Percentiles rank a stretch among this genome's conserved stretches.
phyloP scores from a whole-genome alignment of 2,797 vertebrate species.

The Margarornis squamiger region DNA sequence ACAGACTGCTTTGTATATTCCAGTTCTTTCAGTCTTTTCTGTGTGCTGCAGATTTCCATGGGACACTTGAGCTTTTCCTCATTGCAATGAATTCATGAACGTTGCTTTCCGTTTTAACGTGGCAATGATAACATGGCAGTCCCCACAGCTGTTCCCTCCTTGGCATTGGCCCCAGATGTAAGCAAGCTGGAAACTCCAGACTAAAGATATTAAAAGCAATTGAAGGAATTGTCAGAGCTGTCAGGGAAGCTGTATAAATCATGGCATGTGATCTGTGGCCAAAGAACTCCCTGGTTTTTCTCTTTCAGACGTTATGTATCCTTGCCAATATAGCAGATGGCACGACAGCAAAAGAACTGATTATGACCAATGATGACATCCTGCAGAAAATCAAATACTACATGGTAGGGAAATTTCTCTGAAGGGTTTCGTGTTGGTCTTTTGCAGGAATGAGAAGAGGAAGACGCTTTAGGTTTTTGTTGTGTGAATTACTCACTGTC shows the following conservation, averaged over 20 bases:
- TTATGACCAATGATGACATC: conserved; percentile 98
- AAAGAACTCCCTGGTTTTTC: conserved; percentile 15
- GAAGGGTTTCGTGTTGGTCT: neutral
- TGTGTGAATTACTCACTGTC: neutral
- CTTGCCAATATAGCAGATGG: conserved; percentile 96
- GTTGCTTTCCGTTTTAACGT: neutral
- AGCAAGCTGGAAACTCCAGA: neutral
- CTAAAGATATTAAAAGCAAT: conserved; percentile 5
- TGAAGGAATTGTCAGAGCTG: conserved; percentile 10
- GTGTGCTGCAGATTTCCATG: neutral
- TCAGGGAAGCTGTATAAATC: neutral
- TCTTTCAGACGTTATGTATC: conserved; percentile 92
- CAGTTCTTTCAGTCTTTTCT: neutral
- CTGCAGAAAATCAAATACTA: conserved; percentile 99
- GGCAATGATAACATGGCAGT: neutral
- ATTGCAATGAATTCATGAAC: neutral
- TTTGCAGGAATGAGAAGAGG: neutral
- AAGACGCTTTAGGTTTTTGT: neutral
- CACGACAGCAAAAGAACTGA: conserved; percentile 95
- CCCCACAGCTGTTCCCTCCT: neutral
- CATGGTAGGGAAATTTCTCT: conserved; percentile 82
- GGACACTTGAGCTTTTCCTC: neutral
- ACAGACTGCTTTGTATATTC: neutral
- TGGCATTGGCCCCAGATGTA: neutral
- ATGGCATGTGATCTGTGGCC: neutral